Evolutionary conservation across 23 tunicate species (phyloP).

Genomic region (Styela plicata): DNA sequence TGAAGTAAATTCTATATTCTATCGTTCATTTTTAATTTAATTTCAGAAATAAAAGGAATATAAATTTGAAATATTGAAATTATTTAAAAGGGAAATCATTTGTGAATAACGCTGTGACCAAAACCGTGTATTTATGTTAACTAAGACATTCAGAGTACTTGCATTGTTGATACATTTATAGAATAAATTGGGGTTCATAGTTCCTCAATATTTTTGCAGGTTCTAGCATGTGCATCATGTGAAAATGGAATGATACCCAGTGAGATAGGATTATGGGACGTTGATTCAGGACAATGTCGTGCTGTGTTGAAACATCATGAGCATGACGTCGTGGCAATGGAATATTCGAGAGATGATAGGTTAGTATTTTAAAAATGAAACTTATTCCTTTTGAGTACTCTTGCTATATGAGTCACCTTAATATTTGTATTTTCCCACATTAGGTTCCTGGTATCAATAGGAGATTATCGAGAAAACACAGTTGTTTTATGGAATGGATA

Average conservation of each 20-base stretch:
- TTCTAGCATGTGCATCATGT: slow-evolving; percentile 77
- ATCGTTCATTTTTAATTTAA: too few species aligned
- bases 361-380: not conserved
- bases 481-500: slow-evolving; percentile 69
- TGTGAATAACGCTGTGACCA: too few species aligned
- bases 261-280: slow-evolving; percentile 70
- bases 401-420: not conserved
- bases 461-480: slow-evolving; percentile 74
- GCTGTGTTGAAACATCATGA: slow-evolving; percentile 67
- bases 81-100: too few species aligned
- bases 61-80: too few species aligned
- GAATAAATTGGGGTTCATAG: too few species aligned
- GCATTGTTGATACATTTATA: too few species aligned
- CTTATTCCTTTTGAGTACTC: too few species aligned
- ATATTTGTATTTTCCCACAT: not conserved
- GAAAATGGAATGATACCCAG: slow-evolving; percentile 62
- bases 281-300: slow-evolving; percentile 32
- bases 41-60: too few species aligned
- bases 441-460: slow-evolving; percentile 70
- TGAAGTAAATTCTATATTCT: too few species aligned
- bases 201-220: slow-evolving; percentile 46
- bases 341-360: slow-evolving; percentile 85
- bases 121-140: too few species aligned
- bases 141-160: too few species aligned
- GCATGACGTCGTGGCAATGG: slow-evolving; percentile 53